phyloP scores from a whole-genome alignment of 1,140 invertebrate genomes.

The Holcopasites calliopsidis region DNA sequence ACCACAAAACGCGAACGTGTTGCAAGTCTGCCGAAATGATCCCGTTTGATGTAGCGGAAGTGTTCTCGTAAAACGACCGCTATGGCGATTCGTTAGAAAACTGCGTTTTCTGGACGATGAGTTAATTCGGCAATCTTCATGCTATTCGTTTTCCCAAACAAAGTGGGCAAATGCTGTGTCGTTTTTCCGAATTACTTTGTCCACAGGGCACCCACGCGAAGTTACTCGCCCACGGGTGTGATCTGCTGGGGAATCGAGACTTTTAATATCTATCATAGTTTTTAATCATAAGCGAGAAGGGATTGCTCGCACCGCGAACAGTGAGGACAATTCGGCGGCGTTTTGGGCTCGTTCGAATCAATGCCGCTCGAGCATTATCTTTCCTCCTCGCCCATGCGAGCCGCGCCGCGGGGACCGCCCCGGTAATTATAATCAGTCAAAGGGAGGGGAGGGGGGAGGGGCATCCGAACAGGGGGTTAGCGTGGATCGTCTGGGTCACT shows the following conservation, averaged over 20 bases:
- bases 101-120: background rate
- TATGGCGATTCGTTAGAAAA: background rate
- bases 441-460: too few species aligned
- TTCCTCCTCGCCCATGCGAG: slow-evolving; percentile 34
- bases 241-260: too few species aligned
- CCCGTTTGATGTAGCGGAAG: background rate
- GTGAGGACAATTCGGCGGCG: slow-evolving; percentile 36
- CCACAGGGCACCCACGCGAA: too few species aligned
- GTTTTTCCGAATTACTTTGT: background rate
- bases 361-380: slow-evolving; percentile 40
- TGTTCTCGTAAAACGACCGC: background rate
- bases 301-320: background rate
- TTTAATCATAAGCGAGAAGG: background rate
- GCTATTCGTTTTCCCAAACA: too few species aligned
- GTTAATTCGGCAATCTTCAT: too few species aligned
- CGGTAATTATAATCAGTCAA: slow-evolving; percentile 70
- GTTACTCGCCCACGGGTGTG: too few species aligned
- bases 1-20: background rate
- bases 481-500: slow-evolving; percentile 47
- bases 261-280: too few species aligned
- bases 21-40: background rate
- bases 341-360: slow-evolving; percentile 33
- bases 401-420: slow-evolving; percentile 45
- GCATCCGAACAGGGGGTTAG: slow-evolving; percentile 31
- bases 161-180: too few species aligned